A percentile compares a stretch with the other conserved stretches of the same genome.
These are phyloP conservation scores for Linyphia triangularis DNA, from an alignment of 2,888 invertebrate genomes.

Conservation along the genomic window DNA sequence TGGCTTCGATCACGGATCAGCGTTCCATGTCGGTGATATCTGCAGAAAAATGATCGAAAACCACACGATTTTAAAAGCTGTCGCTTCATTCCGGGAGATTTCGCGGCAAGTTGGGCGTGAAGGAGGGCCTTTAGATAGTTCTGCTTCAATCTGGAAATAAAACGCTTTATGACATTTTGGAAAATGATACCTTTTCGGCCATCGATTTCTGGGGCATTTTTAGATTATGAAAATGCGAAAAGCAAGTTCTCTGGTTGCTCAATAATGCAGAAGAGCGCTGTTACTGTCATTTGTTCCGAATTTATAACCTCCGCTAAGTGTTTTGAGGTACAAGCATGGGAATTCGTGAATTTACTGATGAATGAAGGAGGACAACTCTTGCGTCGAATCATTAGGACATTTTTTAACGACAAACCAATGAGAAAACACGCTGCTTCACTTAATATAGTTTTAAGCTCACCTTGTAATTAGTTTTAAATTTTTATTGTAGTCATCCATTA, in stretches of 20 bases:
- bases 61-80: constrained; percentile 20
- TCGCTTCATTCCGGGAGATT: constrained; percentile 46
- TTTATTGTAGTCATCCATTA: neutral
- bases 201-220: constrained; percentile 37
- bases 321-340: constrained; percentile 55
- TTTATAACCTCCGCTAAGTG: constrained; percentile 43
- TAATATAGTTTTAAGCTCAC: constrained; percentile 30
- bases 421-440: constrained; percentile 45
- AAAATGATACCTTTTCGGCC: constrained; percentile 32
- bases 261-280: constrained; percentile 63
- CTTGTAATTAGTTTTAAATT: neutral
- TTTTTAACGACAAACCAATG: constrained; percentile 17
- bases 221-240: constrained; percentile 68
- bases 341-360: constrained; percentile 70
- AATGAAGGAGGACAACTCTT: constrained; percentile 40
- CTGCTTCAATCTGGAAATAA: constrained; percentile 5
- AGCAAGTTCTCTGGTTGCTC: constrained; percentile 35
- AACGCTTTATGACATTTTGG: neutral
- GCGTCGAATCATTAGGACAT: constrained; percentile 13
- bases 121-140: constrained; percentile 47
- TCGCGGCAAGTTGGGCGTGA: constrained; percentile 50
- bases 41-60: constrained; percentile 39
- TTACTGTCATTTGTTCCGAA: constrained; percentile 46
- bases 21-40: constrained; percentile 50
- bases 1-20: constrained; percentile 56